Evolutionary conservation across 2,113 vertebrate genomes (phyloP).

Genomic region (Oxyura jamaicensis): DNA sequence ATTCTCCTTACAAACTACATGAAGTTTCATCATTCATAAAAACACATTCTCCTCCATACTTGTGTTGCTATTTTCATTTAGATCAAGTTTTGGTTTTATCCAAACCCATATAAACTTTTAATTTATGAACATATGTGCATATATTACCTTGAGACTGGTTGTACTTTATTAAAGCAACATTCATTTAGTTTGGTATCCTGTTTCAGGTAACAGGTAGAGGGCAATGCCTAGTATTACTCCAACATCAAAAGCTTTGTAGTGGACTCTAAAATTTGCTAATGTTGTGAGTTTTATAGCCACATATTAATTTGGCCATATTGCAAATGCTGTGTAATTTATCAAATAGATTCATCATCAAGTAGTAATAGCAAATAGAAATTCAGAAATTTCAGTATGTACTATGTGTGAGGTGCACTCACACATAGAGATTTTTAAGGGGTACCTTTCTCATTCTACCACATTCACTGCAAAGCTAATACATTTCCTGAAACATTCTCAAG

Average conservation of each 20-base stretch:
- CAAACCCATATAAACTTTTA: not conserved
- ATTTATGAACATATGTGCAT: not conserved
- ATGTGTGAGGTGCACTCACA: not conserved
- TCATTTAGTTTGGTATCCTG: not conserved
- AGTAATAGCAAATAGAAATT: not conserved
- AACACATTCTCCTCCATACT: not conserved
- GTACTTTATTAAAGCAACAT: not conserved
- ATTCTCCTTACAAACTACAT: not conserved
- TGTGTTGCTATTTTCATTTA: not conserved
- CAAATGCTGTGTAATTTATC: not conserved
- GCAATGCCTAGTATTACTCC: not conserved
- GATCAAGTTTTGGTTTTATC: not conserved
- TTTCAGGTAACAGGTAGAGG: not conserved
- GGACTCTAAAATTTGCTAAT: not conserved
- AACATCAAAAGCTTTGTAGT: not conserved
- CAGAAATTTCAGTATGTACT: not conserved
- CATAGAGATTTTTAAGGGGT: not conserved
- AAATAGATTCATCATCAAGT: not conserved
- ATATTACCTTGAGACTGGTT: not conserved
- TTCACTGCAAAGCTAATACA: not conserved
- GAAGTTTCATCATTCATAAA: not conserved
- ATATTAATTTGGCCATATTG: not conserved
- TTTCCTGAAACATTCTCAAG: not conserved
- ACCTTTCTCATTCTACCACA: not conserved
- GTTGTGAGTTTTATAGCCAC: not conserved